phyloP scores from a whole-genome alignment of 2,888 invertebrate genomes.

The Noctua comes region DNA sequence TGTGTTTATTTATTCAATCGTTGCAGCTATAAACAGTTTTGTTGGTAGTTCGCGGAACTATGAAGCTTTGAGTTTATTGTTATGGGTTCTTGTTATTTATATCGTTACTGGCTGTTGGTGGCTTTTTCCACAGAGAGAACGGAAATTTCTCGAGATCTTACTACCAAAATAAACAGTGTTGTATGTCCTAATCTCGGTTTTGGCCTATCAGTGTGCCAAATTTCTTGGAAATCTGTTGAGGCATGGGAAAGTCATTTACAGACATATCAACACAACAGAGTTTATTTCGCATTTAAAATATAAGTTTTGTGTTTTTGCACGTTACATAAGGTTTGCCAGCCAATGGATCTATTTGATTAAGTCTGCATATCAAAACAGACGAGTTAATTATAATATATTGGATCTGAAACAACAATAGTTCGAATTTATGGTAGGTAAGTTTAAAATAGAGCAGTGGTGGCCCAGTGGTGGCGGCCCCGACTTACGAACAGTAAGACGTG shows the following conservation, averaged over 20 bases:
- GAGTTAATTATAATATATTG: background rate
- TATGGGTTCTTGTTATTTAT: background rate
- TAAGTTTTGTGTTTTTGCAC: background rate
- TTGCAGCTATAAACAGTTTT: constrained; percentile 25
- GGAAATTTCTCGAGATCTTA: background rate
- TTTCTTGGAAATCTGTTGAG: background rate
- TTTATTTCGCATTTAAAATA: background rate
- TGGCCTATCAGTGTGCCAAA: background rate
- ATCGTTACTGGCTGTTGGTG: background rate
- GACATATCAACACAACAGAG: background rate
- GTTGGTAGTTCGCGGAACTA: constrained; percentile 20
- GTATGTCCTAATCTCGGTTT: background rate
- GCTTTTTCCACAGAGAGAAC: background rate
- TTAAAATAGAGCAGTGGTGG: no score
- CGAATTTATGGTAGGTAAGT: no score
- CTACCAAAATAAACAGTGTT: background rate
- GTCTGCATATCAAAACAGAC: no score
- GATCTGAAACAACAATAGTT: no score
- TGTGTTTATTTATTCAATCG: constrained; percentile 57
- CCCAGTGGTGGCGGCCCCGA: no score
- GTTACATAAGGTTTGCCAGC: background rate
- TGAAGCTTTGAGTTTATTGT: constrained; percentile 9
- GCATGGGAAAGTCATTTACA: background rate
- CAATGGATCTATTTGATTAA: background rate
- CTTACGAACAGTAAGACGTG: no score